Evolutionary conservation across 1,140 invertebrate species (phyloP).

Genomic region (Drosophila kepulauana): DNA sequence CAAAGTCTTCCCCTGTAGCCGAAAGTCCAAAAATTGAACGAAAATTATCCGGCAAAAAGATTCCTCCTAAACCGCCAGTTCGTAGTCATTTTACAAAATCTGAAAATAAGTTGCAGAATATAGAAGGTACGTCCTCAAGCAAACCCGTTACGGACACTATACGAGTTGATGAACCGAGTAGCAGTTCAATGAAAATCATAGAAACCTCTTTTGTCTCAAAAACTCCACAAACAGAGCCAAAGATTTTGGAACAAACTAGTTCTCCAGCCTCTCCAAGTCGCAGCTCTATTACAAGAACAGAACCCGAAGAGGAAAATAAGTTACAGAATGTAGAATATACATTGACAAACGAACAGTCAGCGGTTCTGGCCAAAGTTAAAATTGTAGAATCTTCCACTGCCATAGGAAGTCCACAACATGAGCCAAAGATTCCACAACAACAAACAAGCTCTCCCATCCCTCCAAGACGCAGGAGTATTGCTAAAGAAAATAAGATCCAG

Average conservation of each 20-base stretch:
- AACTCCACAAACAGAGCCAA: neutral
- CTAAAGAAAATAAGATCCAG: neutral
- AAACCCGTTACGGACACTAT: neutral
- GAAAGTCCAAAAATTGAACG: neutral
- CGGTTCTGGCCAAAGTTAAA: neutral
- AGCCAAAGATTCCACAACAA: neutral
- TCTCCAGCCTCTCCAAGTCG: neutral
- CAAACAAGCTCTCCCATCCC: neutral
- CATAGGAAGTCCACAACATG: neutral
- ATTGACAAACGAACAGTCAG: neutral
- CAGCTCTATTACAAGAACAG: neutral
- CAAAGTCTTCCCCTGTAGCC: conserved; percentile 2
- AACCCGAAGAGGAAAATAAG: neutral
- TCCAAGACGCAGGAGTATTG: neutral
- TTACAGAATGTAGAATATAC: neutral
- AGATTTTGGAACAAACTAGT: neutral
- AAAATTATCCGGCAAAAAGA: neutral
- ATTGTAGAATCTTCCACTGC: neutral
- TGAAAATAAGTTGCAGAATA: neutral
- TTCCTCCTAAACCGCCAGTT: neutral
- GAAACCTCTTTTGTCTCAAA: neutral
- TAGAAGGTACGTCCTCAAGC: neutral
- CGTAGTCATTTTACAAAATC: neutral
- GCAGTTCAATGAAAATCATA: neutral
- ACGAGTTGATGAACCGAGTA: neutral